Evolutionary conservation across 23 tunicate genomes (phyloP).

Genomic region (Clavelina lepadiformis): DNA sequence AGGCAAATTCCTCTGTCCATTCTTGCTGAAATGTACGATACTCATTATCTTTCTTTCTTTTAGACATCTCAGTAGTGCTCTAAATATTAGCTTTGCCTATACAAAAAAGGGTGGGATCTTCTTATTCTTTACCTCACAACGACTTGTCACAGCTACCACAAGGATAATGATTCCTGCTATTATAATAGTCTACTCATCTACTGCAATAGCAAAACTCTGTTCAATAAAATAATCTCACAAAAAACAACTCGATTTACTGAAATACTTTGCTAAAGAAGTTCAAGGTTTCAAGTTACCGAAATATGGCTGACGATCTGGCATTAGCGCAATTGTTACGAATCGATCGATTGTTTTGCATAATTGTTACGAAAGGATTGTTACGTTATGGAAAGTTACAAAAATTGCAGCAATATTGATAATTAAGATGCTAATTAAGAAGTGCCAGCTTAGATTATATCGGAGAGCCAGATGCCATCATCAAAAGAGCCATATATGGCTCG

Average conservation of each 20-base stretch:
- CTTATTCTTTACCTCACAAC: constrained; percentile 2
- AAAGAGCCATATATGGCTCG: constrained; percentile 41
- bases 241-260: constrained; percentile 2
- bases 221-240: neutral
- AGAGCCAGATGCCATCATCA: too few species aligned
- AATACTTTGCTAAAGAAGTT: constrained; percentile 1
- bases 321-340: constrained; percentile 2
- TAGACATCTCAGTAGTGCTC: constrained; percentile 32
- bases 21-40: constrained; percentile 27
- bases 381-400: neutral
- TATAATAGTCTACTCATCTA: constrained; percentile 3
- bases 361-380: constrained; percentile 4
- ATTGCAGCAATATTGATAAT: constrained; percentile 2
- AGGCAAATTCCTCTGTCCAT: constrained; percentile 34
- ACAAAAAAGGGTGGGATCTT: constrained; percentile 4
- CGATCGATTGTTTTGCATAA: neutral
- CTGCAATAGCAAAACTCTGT: constrained; percentile 4
- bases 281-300: constrained; percentile 1
- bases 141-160: constrained; percentile 2
- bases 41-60: constrained; percentile 39
- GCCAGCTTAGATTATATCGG: constrained; percentile 3
- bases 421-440: neutral
- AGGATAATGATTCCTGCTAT: neutral
- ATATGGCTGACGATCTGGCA: too few species aligned
- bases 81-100: constrained; percentile 34